Base-by-base conservation (phyloP, 2,888 invertebrate species). In the Perdita meconis region DNA sequence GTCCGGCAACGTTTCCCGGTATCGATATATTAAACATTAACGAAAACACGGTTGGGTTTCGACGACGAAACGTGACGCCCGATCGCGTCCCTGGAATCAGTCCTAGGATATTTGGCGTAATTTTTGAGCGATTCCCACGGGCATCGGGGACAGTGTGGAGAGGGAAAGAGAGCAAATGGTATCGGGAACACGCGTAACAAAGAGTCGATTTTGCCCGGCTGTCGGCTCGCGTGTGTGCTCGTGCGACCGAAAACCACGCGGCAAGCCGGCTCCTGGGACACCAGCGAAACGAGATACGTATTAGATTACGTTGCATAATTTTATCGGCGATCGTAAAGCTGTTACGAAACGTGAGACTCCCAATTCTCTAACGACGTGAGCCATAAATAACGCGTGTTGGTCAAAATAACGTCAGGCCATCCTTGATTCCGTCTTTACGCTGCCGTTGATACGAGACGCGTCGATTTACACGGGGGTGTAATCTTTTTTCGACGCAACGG, bases 231-330 rank as follows among this genome's bases (percentile, higher is more conserved):
- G 71, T 69, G 71, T 69, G 74, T 80, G 75, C 75, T 56, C 66
- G 73, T 71, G 72, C 55, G 59, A 78, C 44, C 63, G 81, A 83
- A 73, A 79, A 84, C 64, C 74, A 76, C 64, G 77, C 55, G 66
- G 66, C 75, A 56, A 56, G 47, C 30, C 68, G 81, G 74, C 78
- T 78, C 71, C 79, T 57, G 72, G 78, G 78, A 82, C 74, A 81
- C 61, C 65, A 81, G 69, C 78, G 89, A 89, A 89, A 90, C 85
- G 81, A 84, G 88, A 90, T 86, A 87, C 88, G 86, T 87, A 87
- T 91, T 88, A 81, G 85, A 89, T 90, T 89, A 88, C 88, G 81
- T 89, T 90, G 87, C 89, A 90, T 89, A 90, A 90, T 90, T 90
- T 89, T 88, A 90, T 90, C 87, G 87, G 83, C 78, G 75, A 83